phyloP scores from a whole-genome alignment of 2,797 vertebrate genomes.

The Danio tinwini region DNA sequence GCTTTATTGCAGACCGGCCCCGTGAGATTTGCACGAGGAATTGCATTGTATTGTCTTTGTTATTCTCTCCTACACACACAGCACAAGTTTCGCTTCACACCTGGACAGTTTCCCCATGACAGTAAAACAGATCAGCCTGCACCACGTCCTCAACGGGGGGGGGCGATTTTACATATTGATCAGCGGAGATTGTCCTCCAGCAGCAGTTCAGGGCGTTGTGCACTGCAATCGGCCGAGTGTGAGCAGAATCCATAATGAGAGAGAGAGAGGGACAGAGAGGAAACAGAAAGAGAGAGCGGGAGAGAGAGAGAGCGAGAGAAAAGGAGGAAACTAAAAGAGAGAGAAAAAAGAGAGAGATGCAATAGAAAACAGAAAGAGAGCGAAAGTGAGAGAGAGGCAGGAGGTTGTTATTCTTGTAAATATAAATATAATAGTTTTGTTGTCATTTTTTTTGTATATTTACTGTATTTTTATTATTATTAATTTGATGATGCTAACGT shows the following conservation, averaged over 20 bases:
- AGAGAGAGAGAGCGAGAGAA: no score
- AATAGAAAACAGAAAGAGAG: no score
- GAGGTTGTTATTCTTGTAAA: no score
- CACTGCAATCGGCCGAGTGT: constrained; percentile 78
- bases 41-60: not conserved
- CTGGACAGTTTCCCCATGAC: constrained; percentile 30
- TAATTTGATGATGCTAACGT: no score
- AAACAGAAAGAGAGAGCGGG: no score
- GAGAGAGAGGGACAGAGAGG: no score
- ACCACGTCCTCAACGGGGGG: constrained; percentile 41
- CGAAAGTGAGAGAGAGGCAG: no score
- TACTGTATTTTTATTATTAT: no score
- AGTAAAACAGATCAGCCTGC: constrained; percentile 51
- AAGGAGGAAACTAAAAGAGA: no score
- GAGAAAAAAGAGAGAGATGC: no score
- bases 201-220: constrained; percentile 68
- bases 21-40: not conserved
- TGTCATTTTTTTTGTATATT: no score
- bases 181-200: constrained; percentile 70
- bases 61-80: not conserved
- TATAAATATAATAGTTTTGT: no score
- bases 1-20: not conserved
- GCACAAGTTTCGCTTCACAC: not conserved
- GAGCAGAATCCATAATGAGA: constrained; percentile 80
- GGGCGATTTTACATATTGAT: constrained; percentile 72